A percentile compares a stretch with the other conserved stretches of the same genome.
phyloP scores from a whole-genome alignment of 2,888 invertebrate species.

The Yponomeuta cagnagella region DNA sequence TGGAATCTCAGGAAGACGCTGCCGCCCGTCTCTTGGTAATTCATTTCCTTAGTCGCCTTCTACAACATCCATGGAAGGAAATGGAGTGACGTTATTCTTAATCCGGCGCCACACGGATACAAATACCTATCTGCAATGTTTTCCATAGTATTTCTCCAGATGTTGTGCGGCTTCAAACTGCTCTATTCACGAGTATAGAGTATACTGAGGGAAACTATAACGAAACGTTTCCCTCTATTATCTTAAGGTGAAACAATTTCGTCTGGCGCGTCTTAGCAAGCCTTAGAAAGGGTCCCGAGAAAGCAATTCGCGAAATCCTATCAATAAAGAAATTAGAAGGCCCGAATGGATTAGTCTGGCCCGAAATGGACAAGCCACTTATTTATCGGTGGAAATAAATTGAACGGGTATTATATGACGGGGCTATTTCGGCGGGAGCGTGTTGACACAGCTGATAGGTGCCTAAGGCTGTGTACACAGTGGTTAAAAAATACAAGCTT shows the following conservation, averaged over 20 bases:
- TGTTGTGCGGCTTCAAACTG: background rate
- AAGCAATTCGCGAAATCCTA: background rate
- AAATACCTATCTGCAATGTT: too few species aligned
- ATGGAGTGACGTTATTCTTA: too few species aligned
- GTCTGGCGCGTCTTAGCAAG: background rate
- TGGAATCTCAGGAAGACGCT: too few species aligned
- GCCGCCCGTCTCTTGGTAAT: too few species aligned
- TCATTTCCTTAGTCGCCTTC: too few species aligned
- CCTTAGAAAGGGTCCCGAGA: background rate
- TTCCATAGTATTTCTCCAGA: too few species aligned
- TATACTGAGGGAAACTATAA: too few species aligned
- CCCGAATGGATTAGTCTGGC: background rate
- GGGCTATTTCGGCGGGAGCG: background rate
- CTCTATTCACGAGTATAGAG: background rate
- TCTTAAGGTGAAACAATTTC: background rate
- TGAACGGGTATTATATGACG: slow-evolving; percentile 8
- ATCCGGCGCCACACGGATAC: too few species aligned
- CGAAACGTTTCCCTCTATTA: background rate
- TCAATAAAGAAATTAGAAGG: background rate
- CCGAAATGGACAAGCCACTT: background rate
- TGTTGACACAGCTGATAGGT: slow-evolving; percentile 7
- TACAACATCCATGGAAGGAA: too few species aligned
- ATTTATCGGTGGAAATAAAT: slow-evolving; percentile 10
- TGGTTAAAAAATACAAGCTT: background rate
- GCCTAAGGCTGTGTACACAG: background rate